Base-by-base conservation (phyloP, 2,797 vertebrate species). In the Poecilia velifera region DNA sequence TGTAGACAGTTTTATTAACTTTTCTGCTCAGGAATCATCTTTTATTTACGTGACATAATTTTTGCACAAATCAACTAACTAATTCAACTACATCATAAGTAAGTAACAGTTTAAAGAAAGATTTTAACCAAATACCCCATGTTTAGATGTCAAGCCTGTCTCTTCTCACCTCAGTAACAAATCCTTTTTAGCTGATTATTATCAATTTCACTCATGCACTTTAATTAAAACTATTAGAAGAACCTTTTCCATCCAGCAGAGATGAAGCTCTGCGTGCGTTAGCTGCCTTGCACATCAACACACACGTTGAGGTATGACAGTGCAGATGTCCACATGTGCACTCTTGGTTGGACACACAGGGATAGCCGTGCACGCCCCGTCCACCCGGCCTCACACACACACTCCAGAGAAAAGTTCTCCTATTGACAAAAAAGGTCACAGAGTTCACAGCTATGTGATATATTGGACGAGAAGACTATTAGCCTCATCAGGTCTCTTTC, bases 401-500 rank as follows among this genome's bases (percentile, higher is more conserved):
- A 94, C 90, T 91, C 91, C 93, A 94, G 93, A 94, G 88, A 92
- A 93, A 96, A 95, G 94, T 94, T 93, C 93, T 93, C 91, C 95
- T 96, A 93, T 96, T 96, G 95, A 96, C 95, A 96, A 94, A 94
- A 95, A 96, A 90, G 96, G 97, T 97, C 96, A 96, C 93, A 92
- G 95, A 95, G 96, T 97, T 97, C 96, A 97, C 90, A 96, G 96
- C 95, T 96, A 96, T 95, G 96, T 97, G 96, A 96, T 96, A 96
- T 96, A 96, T 97, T 96, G 95, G 94, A 96, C 92, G 95, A 95
- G 95, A 96, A 96, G 95, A 96, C 96, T 96, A 97, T 97, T 97
- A 97, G 96, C 95, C 96, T 96, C 95, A 95, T 96, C 94, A 89
- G 94, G 93, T 96, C 95, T 96, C 94, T 96, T 96, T 96, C 96